These are phyloP conservation scores for Argyra leucocephala DNA, from an alignment of 2,888 invertebrate species.

Conservation along the genomic window DNA sequence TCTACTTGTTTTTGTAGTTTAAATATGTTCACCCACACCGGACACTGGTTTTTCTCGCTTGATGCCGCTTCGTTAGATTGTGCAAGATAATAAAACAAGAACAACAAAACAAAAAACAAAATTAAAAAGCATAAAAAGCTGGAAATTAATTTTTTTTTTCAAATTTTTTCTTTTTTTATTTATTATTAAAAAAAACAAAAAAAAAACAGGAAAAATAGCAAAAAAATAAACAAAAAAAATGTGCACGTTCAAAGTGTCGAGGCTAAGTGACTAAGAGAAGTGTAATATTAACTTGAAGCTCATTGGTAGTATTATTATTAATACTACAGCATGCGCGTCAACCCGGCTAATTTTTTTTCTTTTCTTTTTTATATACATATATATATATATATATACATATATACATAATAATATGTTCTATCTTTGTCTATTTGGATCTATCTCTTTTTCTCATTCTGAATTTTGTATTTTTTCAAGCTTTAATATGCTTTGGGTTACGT, in stretches of 20 bases:
- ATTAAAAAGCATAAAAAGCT: not conserved
- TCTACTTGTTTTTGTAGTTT: not conserved
- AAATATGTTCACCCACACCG: conserved; percentile 19
- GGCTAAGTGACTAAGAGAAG: conserved; percentile 6
- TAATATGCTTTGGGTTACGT: not conserved
- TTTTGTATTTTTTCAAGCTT: not conserved
- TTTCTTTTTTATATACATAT: not conserved
- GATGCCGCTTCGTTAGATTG: not conserved
- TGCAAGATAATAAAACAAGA: not conserved
- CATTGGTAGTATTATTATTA: not conserved
- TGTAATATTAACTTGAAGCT: conserved; percentile 1
- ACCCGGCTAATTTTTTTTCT: not conserved
- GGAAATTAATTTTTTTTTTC: not conserved
- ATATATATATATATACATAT: not conserved
- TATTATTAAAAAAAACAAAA: not conserved
- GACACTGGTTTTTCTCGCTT: conserved; percentile 7
- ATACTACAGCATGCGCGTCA: not conserved
- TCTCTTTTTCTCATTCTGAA: not conserved
- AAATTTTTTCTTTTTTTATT: not conserved
- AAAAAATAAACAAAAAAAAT: not conserved
- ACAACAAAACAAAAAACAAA: not conserved
- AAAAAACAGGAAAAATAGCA: too few relatives aligned
- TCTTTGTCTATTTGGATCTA: not conserved
- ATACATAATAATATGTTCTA: too few relatives aligned
- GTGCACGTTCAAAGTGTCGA: not conserved